Base-by-base conservation (phyloP, 2,888 invertebrate genomes). In the Agrochola lota region DNA sequence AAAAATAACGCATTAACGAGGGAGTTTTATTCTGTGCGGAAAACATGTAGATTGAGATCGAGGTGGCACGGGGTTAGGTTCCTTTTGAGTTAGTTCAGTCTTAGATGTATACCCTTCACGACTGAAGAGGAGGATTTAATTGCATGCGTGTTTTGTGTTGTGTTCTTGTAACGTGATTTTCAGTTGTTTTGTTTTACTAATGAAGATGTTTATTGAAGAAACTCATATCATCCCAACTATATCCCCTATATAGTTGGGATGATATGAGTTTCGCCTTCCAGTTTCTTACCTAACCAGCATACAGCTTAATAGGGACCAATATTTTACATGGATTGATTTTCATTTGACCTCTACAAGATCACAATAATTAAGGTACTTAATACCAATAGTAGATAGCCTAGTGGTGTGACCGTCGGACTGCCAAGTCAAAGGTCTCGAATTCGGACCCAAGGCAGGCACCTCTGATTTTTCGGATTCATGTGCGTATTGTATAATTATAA, bases 1-100 rank as follows among this genome's bases (percentile, higher is more conserved):
- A 76, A 83, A 82, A 87, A 82, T 80, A 81, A 81, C 59, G 79
- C 74, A 78, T 78, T 69, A 77, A 77, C 49, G 79, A 83, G 67
- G 73, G 26, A 67, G 43, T 74, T 80, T 78, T 57, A 79, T 35
- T 73, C 71, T 30, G 55, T 55, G 52, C 52, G 40, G 23, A n/a
- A 26, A 68, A 80, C 73, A 59, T 49, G 20, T 64, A 30, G 57
- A 63, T 74, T 52, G 49, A 71, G 49, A 62, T 49, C 11, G 23
- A 30, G 35, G 71, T 40, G 12, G 55, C 11, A n/a, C 20, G 12
- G 63, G 67, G 40, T 59, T 40, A 43, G 8, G 15, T 71, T 71
- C n/a, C 52, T 59, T 62, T 71, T 52, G 57, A 63, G 52, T 83
- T 55, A 55, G 59, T 81, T 35, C 35, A 81, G 49, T 68, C 43